phyloP scores from a whole-genome alignment of 2,113 vertebrate species.

The Hippocampus mohnikei region DNA sequence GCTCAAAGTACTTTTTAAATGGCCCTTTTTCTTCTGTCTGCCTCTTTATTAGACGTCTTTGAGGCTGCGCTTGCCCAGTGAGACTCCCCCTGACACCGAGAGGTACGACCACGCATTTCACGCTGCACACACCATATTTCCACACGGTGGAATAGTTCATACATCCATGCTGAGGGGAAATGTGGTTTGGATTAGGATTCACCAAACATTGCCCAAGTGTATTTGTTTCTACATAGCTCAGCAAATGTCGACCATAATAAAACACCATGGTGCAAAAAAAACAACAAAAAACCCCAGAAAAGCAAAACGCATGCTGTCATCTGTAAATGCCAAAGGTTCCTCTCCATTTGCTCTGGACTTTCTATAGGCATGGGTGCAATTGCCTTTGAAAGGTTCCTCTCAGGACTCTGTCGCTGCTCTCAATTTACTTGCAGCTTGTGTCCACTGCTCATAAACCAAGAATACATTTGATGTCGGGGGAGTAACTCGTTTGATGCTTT shows the following conservation, averaged over 20 bases:
- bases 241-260: constrained; percentile 50
- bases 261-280: constrained; percentile 46
- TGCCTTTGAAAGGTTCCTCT: neutral
- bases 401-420: constrained; percentile 1
- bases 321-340: constrained; percentile 10
- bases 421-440: neutral
- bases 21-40: constrained; percentile 29
- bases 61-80: constrained; percentile 49
- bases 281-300: neutral
- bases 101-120: constrained; percentile 48
- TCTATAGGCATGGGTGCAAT: neutral
- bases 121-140: neutral
- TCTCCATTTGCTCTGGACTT: neutral
- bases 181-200: neutral
- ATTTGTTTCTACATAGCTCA: constrained; percentile 54
- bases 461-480: constrained; percentile 6
- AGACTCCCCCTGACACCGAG: constrained; percentile 54
- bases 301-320: constrained; percentile 15
- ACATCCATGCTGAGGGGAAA: neutral
- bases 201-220: constrained; percentile 2
- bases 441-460: constrained; percentile 4
- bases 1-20: constrained; percentile 41
- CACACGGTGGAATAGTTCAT: neutral
- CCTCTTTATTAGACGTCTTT: constrained; percentile 44
- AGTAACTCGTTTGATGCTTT: neutral